Evolutionary conservation across 2,888 invertebrate genomes (phyloP).

Genomic region (Empis stercorea): DNA sequence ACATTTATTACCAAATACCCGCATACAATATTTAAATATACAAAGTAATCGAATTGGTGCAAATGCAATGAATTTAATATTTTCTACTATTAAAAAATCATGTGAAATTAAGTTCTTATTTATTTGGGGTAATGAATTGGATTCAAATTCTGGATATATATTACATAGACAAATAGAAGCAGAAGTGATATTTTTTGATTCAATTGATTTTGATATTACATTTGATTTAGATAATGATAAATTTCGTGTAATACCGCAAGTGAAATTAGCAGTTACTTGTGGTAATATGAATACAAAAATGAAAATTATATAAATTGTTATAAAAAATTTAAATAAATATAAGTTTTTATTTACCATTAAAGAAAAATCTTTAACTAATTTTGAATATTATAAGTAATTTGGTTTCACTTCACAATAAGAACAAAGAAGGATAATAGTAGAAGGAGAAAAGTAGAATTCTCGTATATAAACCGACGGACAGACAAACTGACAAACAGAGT

Average conservation of each 20-base stretch:
- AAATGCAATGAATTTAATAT: slow-evolving; percentile 19
- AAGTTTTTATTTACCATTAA: too few species aligned
- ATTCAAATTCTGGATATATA: slow-evolving; percentile 19
- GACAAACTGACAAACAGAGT: too few species aligned
- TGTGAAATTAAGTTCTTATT: slow-evolving; percentile 18
- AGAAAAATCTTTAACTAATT: too few species aligned
- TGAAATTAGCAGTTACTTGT: too few species aligned
- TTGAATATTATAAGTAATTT: too few species aligned
- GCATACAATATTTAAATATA: slow-evolving; percentile 22
- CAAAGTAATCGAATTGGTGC: slow-evolving; percentile 23
- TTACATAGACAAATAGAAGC: slow-evolving; percentile 23
- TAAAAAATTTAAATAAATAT: too few species aligned
- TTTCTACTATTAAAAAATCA: slow-evolving; percentile 25
- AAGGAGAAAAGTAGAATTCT: too few species aligned
- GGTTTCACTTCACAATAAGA: too few species aligned
- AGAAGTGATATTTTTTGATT: slow-evolving; percentile 18
- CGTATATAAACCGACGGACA: too few species aligned
- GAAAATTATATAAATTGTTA: too few species aligned
- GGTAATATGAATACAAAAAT: too few species aligned
- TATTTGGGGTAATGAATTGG: slow-evolving; percentile 25
- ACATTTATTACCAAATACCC: slow-evolving; percentile 15
- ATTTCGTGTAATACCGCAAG: slow-evolving; percentile 23
- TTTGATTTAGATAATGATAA: slow-evolving; percentile 20
- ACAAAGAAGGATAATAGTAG: too few species aligned
- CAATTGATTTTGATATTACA: slow-evolving; percentile 20